phyloP scores from a whole-genome alignment of 2,113 vertebrate species.

The Spilogale gracilis region DNA sequence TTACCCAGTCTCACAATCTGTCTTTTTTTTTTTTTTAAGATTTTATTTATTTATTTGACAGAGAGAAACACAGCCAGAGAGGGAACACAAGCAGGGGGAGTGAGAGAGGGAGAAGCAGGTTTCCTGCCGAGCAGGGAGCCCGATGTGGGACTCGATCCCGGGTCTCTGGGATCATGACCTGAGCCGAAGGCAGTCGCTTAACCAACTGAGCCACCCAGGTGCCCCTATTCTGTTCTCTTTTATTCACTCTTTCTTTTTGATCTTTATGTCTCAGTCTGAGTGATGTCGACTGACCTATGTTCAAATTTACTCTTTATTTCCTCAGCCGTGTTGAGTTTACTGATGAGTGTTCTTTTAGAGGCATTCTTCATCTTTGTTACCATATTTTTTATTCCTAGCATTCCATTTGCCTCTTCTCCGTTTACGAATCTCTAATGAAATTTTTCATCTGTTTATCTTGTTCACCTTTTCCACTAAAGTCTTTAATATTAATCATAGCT shows the following conservation, averaged over 20 bases:
- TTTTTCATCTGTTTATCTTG: neutral
- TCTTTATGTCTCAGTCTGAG: neutral
- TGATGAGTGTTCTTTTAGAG: neutral
- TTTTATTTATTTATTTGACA: too few relatives aligned
- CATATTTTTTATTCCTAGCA: neutral
- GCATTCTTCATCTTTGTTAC: neutral
- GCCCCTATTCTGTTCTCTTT: neutral
- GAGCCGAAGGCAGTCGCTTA: too few relatives aligned
- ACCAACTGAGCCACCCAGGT: too few relatives aligned
- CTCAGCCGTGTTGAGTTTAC: neutral
- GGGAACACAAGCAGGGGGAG: too few relatives aligned
- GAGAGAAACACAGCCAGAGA: too few relatives aligned
- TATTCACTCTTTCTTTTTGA: neutral
- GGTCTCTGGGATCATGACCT: too few relatives aligned
- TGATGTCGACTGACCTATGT: neutral
- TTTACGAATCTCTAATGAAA: neutral
- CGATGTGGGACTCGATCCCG: too few relatives aligned
- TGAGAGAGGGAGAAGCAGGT: too few relatives aligned
- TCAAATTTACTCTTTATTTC: constrained; percentile 22
- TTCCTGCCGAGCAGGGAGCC: too few relatives aligned
- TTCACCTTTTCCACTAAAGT: neutral
- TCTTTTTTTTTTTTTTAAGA: too few relatives aligned
- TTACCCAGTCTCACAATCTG: too few relatives aligned
- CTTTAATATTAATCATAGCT: neutral
- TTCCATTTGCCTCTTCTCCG: neutral